phyloP scores from a whole-genome alignment of 2,113 vertebrate species.

The Varanus salvator region DNA sequence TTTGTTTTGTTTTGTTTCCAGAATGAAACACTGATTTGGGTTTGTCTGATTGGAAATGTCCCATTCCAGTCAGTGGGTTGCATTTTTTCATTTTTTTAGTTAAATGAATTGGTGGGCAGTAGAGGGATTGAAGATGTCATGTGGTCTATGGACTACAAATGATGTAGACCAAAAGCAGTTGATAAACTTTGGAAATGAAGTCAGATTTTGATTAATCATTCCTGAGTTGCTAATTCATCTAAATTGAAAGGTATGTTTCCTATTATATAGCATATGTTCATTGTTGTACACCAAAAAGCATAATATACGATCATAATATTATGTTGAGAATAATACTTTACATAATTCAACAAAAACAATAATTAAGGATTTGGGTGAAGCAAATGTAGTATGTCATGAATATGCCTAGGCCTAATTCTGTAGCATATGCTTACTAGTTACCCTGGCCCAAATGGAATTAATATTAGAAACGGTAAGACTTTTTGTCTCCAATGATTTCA shows the following conservation, averaged over 20 bases:
- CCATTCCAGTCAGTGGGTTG: too few relatives aligned
- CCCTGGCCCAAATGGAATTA: slow-evolving; percentile 16
- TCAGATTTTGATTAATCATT: background rate
- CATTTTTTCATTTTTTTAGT: too few relatives aligned
- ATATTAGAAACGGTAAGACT: slow-evolving; percentile 6
- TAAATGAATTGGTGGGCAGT: too few relatives aligned
- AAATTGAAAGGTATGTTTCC: background rate
- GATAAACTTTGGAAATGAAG: too few relatives aligned
- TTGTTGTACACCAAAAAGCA: background rate
- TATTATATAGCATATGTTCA: background rate
- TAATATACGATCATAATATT: background rate
- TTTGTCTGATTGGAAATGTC: too few relatives aligned
- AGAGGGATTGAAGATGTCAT: too few relatives aligned
- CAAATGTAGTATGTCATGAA: background rate
- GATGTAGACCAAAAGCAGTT: too few relatives aligned
- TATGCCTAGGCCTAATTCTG: background rate
- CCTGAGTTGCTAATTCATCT: background rate
- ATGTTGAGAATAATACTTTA: background rate
- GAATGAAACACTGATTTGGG: too few relatives aligned
- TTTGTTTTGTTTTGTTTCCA: too few relatives aligned
- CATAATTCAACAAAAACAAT: background rate
- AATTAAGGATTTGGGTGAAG: background rate
- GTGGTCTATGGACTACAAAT: too few relatives aligned
- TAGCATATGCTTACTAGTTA: background rate
- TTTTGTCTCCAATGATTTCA: background rate